Evolutionary conservation across 2,113 vertebrate genomes (phyloP).

Genomic region (Greenwoodochromis staneri): DNA sequence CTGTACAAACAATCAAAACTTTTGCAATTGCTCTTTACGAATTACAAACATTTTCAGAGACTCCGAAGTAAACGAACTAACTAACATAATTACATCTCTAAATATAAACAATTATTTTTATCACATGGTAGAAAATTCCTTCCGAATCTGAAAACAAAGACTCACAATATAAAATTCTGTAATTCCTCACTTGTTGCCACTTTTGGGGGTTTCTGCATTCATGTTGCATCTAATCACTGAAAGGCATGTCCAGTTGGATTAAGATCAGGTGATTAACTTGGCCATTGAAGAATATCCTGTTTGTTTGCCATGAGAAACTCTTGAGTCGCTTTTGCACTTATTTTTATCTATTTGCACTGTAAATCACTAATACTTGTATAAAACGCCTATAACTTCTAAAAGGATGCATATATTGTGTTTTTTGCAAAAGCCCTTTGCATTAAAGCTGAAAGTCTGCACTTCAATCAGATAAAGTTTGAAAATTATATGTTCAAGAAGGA

Average conservation of each 20-base stretch:
- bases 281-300: neutral
- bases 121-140: neutral
- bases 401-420: neutral
- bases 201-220: neutral
- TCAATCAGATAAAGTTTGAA: neutral
- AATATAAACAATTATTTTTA: neutral
- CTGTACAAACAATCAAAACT: neutral
- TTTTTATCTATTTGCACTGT: neutral
- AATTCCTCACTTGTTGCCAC: neutral
- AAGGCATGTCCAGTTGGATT: neutral
- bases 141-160: neutral
- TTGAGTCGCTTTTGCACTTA: neutral
- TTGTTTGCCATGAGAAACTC: neutral
- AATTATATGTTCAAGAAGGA: neutral
- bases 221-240: neutral
- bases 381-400: neutral
- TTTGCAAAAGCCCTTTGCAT: neutral
- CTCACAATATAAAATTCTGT: neutral
- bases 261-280: neutral
- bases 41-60: neutral
- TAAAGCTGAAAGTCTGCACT: neutral
- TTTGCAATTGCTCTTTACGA: neutral
- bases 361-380: neutral
- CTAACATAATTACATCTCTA: neutral
- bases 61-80: neutral